These are phyloP conservation scores for Amphiprion ocellaris DNA, from an alignment of 2,113 vertebrate genomes.

Conservation along the genomic window DNA sequence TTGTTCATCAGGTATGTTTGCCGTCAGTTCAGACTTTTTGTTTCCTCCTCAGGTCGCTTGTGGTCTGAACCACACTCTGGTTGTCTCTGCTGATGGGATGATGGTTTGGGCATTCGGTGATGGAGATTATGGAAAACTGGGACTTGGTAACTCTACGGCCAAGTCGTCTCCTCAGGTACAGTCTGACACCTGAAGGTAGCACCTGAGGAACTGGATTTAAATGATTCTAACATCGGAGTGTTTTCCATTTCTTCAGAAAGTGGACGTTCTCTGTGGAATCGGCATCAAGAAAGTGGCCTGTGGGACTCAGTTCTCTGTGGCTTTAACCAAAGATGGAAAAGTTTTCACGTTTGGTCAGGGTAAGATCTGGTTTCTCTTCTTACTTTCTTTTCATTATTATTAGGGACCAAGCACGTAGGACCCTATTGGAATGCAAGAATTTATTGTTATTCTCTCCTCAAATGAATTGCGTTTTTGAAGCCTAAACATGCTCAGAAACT, in stretches of 20 bases:
- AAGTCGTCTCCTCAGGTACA: conserved; percentile 88
- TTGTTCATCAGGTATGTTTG: no score
- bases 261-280: conserved; percentile 85
- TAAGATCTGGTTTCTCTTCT: background rate
- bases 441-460: no score
- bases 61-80: conserved; percentile 87
- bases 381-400: background rate
- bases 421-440: no score
- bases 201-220: no score
- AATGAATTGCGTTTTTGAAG: no score
- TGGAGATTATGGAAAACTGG: conserved; percentile 88
- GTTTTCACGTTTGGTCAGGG: conserved; percentile 87
- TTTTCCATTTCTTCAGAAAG: conserved; percentile 75
- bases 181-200: no score
- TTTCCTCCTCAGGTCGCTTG: conserved; percentile 82
- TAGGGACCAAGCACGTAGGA: no score
- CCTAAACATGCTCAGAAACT: no score
- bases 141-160: conserved; percentile 86
- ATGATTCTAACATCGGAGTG: background rate
- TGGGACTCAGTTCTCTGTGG: conserved; percentile 88
- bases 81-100: conserved; percentile 85
- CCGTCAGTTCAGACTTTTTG: no score
- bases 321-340: conserved; percentile 84
- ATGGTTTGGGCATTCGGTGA: conserved; percentile 88
- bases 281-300: conserved; percentile 85